Percentiles rank a stretch among this genome's conserved stretches.
Evolutionary conservation across 2,888 invertebrate species (phyloP).

Genomic region (Dynastes maya): DNA sequence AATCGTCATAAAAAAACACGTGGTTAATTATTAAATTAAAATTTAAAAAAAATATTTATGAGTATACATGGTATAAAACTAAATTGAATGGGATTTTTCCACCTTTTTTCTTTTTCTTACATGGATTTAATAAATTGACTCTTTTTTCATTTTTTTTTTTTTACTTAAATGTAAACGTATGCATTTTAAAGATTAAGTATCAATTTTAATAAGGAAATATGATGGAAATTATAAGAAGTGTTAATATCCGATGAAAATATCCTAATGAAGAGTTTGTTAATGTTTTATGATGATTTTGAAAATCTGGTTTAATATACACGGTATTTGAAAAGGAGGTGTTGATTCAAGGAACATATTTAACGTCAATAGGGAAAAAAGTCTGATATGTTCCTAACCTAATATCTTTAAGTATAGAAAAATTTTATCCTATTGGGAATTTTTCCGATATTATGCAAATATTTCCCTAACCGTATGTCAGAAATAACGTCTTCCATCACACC

Average conservation of each 20-base stretch:
- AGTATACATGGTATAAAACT: constrained; percentile 21
- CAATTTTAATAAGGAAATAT: constrained; percentile 8
- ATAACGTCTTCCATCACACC: too few species aligned
- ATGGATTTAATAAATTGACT: constrained; percentile 5
- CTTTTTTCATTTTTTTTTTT: background rate
- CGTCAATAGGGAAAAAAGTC: too few species aligned
- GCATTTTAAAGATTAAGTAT: background rate
- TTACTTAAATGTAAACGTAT: background rate
- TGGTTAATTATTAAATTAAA: background rate
- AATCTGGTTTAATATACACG: too few species aligned
- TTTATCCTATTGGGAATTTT: too few species aligned
- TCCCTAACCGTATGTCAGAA: background rate
- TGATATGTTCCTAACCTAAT: too few species aligned
- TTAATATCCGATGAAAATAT: too few species aligned
- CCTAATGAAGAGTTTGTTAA: too few species aligned
- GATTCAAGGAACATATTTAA: too few species aligned
- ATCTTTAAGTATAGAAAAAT: too few species aligned
- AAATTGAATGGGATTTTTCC: constrained; percentile 20
- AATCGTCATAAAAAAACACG: background rate
- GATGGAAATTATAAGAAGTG: background rate
- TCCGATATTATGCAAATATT: too few species aligned
- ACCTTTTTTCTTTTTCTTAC: background rate
- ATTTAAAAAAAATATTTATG: background rate
- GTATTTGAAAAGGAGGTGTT: too few species aligned
- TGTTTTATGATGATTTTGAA: background rate